These are phyloP conservation scores for Thalassaphorura encarpata DNA, from an alignment of 1,140 invertebrate genomes.

Conservation along the genomic window DNA sequence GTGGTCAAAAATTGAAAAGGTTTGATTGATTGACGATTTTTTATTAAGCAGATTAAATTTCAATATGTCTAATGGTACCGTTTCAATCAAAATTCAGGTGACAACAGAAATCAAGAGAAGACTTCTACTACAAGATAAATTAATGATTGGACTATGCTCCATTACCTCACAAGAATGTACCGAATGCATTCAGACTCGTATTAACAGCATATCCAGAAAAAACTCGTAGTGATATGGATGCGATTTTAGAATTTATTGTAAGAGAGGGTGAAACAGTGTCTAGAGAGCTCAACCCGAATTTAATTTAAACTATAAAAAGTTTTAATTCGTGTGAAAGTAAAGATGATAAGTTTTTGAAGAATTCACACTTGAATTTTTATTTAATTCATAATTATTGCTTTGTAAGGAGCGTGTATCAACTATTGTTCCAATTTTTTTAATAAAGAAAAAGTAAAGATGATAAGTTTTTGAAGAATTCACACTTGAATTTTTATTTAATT, in stretches of 20 bases:
- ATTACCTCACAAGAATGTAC: slow-evolving; percentile 48
- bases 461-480: not conserved
- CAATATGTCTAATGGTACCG: not conserved
- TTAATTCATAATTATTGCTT: not conserved
- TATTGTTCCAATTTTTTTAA: not conserved
- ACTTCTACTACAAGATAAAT: slow-evolving; percentile 3
- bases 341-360: not conserved
- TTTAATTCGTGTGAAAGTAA: not conserved
- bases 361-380: not conserved
- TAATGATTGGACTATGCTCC: slow-evolving; percentile 85
- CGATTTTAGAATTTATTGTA: slow-evolving; percentile 51
- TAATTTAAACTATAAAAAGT: not conserved
- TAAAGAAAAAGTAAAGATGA: not conserved
- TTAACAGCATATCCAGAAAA: slow-evolving; percentile 63
- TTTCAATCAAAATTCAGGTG: slow-evolving; percentile 44
- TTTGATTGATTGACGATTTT: slow-evolving; percentile 34
- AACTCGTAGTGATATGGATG: slow-evolving; percentile 49
- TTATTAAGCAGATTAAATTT: not conserved
- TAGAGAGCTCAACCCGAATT: not conserved
- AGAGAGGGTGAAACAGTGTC: slow-evolving; percentile 44
- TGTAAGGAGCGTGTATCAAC: not conserved
- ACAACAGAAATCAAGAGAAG: slow-evolving; percentile 64
- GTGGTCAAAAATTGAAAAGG: slow-evolving; percentile 54
- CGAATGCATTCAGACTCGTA: slow-evolving; percentile 83
- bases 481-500: not conserved